Conservation (phyloP, 1,140 invertebrate species). For the Aporrectodea caliginosa region DNA sequence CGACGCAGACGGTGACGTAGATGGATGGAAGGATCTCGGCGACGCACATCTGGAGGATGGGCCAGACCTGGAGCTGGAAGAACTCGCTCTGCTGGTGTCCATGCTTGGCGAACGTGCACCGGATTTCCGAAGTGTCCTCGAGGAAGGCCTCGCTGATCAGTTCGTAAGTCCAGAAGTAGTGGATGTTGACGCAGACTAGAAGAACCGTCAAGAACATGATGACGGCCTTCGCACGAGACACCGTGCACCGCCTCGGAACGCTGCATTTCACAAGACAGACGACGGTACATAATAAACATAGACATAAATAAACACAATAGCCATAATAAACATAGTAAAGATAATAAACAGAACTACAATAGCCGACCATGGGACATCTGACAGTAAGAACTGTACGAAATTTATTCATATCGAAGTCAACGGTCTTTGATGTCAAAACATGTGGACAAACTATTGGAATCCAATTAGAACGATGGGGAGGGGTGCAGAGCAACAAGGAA, state of each 20-base stretch:
- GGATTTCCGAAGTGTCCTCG: constrained; percentile 15
- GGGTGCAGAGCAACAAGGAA: no score
- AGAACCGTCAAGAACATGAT: constrained; percentile 47
- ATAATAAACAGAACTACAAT: neutral
- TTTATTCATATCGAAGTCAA: no score
- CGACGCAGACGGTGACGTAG: constrained; percentile 20
- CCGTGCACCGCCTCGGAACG: constrained; percentile 46
- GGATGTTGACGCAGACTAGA: constrained; percentile 50
- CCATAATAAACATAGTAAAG: no score
- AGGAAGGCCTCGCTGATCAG: constrained; percentile 35
- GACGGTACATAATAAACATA: neutral
- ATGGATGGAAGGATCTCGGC: constrained; percentile 42
- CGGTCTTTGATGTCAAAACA: no score
- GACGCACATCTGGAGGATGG: constrained; percentile 40
- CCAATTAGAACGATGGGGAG: no score
- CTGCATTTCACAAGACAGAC: neutral
- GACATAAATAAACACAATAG: neutral
- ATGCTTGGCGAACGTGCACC: constrained; percentile 32
- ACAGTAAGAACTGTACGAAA: neutral
- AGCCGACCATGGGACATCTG: neutral
- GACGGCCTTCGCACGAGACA: constrained; percentile 45
- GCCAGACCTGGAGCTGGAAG: constrained; percentile 43
- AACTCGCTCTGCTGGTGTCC: constrained; percentile 36
- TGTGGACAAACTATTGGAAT: no score
- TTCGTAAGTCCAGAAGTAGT: constrained; percentile 53